Base-by-base conservation (phyloP, 1,140 invertebrate species). In the Uloborus diversus region DNA sequence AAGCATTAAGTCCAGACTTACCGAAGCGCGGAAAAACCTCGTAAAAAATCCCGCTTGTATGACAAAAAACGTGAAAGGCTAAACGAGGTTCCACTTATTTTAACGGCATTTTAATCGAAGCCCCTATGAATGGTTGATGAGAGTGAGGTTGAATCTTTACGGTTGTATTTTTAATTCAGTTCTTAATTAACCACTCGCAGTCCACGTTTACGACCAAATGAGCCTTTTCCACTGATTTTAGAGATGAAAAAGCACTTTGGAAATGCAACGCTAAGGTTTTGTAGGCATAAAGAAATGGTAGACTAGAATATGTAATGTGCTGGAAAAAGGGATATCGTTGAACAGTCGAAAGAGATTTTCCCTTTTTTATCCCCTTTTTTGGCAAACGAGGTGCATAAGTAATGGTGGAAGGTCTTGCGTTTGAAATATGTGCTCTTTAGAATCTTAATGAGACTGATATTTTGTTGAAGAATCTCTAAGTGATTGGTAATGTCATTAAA, bases 101-200 rank as follows among this genome's bases (percentile, higher is more conserved):
- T 70, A 70, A 70, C 53, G 66, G 57, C 32, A 27, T 56, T 70
- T 70, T 70, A 70, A 70, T 70, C 30, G 49, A 57, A 25, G 53
- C 32, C 33, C n/a, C 30, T n/a, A 70, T 70, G 66, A 70, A 70
- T 57, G n/a, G 49, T 70, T 70, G 51, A 70, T 70, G 66, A 56
- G 33, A 23, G 23, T 30, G n/a, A n/a, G n/a, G n/a, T n/a, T n/a
- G n/a, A n/a, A n/a, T n/a, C n/a, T n/a, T n/a, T n/a, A n/a, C n/a
- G n/a, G n/a, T n/a, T n/a, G 30, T 57, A 37, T 23, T 70, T 69
- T 70, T 70, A 70, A 70, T 70, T 70, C 51, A 14, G n/a, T 70
- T 57, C 3, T 32, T 70, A 53, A 70, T 70, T 70, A 70, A 70
- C 66, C 66, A 70, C 57, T 70, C 66, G 13, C 20, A 32, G 23